Evolutionary conservation across 2,888 invertebrate genomes (phyloP), one percentile per base, ranked within the genome.

Genomic region (Calameuta filiformis): DNA sequence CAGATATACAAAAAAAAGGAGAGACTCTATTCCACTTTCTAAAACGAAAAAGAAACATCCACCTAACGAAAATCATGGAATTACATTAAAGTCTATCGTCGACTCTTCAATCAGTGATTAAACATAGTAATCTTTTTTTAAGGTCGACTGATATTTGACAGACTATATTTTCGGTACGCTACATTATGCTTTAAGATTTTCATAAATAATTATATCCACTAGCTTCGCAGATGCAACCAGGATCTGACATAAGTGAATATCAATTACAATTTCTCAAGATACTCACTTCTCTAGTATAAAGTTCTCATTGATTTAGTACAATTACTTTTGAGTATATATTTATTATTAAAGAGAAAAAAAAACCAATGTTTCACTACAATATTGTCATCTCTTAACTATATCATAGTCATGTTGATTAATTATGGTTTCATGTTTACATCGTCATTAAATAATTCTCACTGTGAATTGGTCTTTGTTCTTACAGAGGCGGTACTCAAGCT

Each of bases 31-130:
- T 76, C 76, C 79, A 79, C 79, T 77, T 33, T 79, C 74, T 73
- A 40, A 79, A 68, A 78, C 76, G 71, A 68, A 4, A 73, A 76
- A 80, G 40, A 78, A 75, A 78, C 80, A 84, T 83, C 82, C 82
- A 83, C 80, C 80, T 81, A 81, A 83, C 83, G 79, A 82, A 85
- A 23, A 68, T 76, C 76, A 84, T 77, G 79, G 79, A 80, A 77
- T 76, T 78, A 31, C 71, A 76, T 83, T 83, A 82, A 88, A 88
- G 91, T 91, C 91, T 91, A 91, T 91, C 91, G 91, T 88, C 91
- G 91, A 91, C 91, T 91, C 91, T 86, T 89, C 91, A 90, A 91
- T 87, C 88, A 91, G 90, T 89, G 83, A 81, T 87, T 85, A 78
- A 81, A 85, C 84, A 76, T 78, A 80, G 81, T 81, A 81, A 76